A percentile compares a stretch with the other conserved stretches of the same genome.
These are phyloP conservation scores for Synergus laeviventris DNA, from an alignment of 2,888 invertebrate genomes.

Conservation along the genomic window DNA sequence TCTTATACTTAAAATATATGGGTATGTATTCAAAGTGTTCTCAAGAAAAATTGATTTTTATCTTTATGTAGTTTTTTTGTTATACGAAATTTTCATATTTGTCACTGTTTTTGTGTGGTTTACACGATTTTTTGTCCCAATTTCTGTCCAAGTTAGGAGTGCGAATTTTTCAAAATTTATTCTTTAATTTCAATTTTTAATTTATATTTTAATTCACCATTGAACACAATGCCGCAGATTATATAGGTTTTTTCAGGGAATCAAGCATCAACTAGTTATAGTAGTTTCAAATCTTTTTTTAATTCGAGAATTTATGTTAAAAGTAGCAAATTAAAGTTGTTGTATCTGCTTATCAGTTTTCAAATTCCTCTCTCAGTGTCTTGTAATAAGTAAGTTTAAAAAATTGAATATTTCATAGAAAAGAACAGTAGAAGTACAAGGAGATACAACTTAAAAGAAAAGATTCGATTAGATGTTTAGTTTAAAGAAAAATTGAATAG, in stretches of 20 bases:
- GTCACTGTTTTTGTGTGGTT: constrained; percentile 30
- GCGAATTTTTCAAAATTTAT: neutral
- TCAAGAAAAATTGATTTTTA: neutral
- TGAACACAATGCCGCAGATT: neutral
- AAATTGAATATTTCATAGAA: neutral
- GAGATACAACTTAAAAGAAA: neutral
- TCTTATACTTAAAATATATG: constrained; percentile 37
- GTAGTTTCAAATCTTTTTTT: no score
- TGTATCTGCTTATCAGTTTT: no score
- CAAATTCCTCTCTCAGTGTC: no score
- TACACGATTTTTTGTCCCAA: constrained; percentile 9
- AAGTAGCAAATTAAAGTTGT: no score
- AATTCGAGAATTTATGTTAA: no score
- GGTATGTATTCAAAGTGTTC: constrained; percentile 24
- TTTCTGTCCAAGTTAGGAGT: neutral
- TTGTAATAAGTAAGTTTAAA: neutral
- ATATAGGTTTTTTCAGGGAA: neutral
- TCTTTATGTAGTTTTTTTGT: constrained; percentile 2
- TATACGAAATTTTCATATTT: constrained; percentile 12
- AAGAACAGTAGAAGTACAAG: neutral
- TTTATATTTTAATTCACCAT: neutral
- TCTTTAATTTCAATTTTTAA: neutral
- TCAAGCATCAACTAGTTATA: neutral
- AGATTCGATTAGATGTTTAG: constrained; percentile 28
- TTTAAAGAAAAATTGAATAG: constrained; percentile 42